Percentiles rank a stretch among this genome's conserved stretches.
phyloP scores from a whole-genome alignment of 2,888 invertebrate species.

The Eristalis intricaria region DNA sequence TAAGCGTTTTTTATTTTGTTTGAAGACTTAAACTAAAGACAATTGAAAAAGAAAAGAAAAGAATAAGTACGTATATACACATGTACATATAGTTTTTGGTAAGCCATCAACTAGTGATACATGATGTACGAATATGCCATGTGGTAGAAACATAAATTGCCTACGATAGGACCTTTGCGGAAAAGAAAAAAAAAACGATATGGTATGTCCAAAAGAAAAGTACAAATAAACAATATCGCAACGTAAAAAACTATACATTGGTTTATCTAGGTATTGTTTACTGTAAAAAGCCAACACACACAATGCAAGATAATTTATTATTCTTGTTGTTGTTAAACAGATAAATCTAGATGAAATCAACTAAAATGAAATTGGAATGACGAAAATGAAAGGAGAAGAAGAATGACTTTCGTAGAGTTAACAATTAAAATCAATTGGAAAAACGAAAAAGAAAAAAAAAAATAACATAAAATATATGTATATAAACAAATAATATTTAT shows the following conservation, averaged over 20 bases:
- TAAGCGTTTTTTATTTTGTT: constrained; percentile 7
- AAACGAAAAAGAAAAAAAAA: constrained; percentile 39
- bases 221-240: constrained; percentile 39
- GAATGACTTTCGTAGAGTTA: constrained; percentile 26
- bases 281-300: constrained; percentile 60
- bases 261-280: background rate
- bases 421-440: constrained; percentile 18
- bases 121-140: constrained; percentile 18
- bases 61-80: constrained; percentile 64
- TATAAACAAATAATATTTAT: constrained; percentile 2
- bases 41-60: constrained; percentile 18
- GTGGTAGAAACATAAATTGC: constrained; percentile 18
- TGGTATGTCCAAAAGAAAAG: constrained; percentile 20
- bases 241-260: constrained; percentile 28
- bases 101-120: constrained; percentile 28
- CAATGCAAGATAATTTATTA: constrained; percentile 45
- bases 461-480: background rate
- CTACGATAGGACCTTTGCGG: constrained; percentile 42
- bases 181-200: constrained; percentile 23
- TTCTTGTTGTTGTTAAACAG: constrained; percentile 20
- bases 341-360: constrained; percentile 10
- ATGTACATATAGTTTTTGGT: constrained; percentile 55
- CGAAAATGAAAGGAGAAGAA: constrained; percentile 45
- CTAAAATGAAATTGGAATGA: constrained; percentile 13
- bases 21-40: background rate